phyloP scores from a whole-genome alignment of 2,888 invertebrate genomes.

The Pristionchus fissidentatus region DNA sequence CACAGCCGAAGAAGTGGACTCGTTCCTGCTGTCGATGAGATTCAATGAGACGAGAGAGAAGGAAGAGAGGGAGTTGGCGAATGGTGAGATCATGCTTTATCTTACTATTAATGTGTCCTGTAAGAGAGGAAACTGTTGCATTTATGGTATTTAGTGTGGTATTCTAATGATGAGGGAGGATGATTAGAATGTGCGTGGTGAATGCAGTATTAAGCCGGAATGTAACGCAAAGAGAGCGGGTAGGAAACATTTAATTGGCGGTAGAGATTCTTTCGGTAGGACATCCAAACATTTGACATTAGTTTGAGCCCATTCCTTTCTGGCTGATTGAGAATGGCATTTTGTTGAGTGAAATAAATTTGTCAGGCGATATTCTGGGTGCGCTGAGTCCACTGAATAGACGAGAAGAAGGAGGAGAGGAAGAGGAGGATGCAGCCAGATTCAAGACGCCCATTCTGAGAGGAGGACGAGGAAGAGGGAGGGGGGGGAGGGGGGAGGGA shows the following conservation, averaged over 20 bases:
- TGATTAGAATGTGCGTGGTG: no score
- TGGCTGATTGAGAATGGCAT: no score
- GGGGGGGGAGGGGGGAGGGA: background rate
- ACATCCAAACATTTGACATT: no score
- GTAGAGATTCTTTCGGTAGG: no score
- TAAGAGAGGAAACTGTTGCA: no score
- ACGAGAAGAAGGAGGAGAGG: background rate
- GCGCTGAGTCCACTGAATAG: background rate
- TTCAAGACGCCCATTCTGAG: slow-evolving; percentile 40
- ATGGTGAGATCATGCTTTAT: background rate
- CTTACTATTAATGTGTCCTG: no score
- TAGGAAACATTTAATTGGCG: background rate
- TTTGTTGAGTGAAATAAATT: no score
- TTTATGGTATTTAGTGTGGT: no score
- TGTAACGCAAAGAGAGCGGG: no score
- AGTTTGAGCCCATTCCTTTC: no score
- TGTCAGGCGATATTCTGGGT: slow-evolving; percentile 9
- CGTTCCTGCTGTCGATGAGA: slow-evolving; percentile 20
- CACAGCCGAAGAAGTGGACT: background rate
- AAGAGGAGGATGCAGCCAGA: background rate
- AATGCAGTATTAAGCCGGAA: no score
- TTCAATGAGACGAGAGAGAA: background rate
- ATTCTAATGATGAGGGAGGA: no score
- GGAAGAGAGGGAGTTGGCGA: slow-evolving; percentile 3
- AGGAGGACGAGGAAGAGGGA: slow-evolving; percentile 5